phyloP scores from a whole-genome alignment of 2,888 invertebrate species.

The Zygogramma bicolorata region DNA sequence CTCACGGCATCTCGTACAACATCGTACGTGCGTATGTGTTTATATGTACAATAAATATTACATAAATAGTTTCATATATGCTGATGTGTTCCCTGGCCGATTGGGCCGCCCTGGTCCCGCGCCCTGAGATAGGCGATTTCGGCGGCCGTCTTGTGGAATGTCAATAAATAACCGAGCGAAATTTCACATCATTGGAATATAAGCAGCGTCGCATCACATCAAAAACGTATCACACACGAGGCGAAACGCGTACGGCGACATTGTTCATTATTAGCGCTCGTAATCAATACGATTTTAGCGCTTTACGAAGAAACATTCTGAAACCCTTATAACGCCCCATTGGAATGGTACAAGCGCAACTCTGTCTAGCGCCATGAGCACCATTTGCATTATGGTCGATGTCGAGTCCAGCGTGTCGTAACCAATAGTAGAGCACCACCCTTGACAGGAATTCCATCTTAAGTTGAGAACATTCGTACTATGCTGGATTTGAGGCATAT shows the following conservation, averaged over 20 bases:
- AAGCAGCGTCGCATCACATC: constrained; percentile 47
- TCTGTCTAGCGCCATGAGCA: too few relatives aligned
- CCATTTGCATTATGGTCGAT: too few relatives aligned
- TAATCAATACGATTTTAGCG: too few relatives aligned
- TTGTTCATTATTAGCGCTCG: too few relatives aligned
- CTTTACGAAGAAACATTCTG: too few relatives aligned
- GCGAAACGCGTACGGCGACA: background rate
- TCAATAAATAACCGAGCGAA: constrained; percentile 62
- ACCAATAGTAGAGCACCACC: too few relatives aligned
- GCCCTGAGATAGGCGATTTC: constrained; percentile 59
- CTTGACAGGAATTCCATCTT: too few relatives aligned
- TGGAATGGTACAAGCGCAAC: too few relatives aligned
- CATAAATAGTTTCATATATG: constrained; percentile 34
- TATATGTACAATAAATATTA: constrained; percentile 38
- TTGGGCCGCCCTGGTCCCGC: constrained; percentile 67
- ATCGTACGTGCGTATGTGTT: constrained; percentile 13
- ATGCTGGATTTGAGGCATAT: too few relatives aligned
- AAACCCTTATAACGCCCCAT: too few relatives aligned
- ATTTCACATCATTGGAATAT: constrained; percentile 66
- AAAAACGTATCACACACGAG: background rate
- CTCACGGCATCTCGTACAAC: background rate
- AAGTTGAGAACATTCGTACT: too few relatives aligned
- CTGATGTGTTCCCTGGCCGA: constrained; percentile 65
- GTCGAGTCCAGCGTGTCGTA: too few relatives aligned
- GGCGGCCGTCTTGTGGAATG: constrained; percentile 66